Evolutionary conservation across 30 jellyfish, hydroid and myxozoan genomes (phyloP).

Genomic region (Mastigias papua): DNA sequence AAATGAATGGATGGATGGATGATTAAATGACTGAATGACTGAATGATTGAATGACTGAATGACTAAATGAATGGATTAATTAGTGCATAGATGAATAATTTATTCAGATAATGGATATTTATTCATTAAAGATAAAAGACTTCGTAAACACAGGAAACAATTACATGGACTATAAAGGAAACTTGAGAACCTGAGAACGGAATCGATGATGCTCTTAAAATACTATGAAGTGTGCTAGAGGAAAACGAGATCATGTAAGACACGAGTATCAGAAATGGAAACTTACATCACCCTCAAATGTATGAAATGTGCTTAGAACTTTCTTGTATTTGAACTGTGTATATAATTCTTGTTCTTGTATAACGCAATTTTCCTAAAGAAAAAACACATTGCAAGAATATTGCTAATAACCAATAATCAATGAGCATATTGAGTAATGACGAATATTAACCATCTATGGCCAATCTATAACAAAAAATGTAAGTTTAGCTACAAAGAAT

Average conservation of each 20-base stretch:
- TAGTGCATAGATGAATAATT: neutral
- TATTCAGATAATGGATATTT: neutral
- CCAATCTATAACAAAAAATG: neutral
- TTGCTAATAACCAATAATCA: neutral
- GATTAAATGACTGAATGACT: neutral
- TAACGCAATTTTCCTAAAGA: conserved; percentile 13
- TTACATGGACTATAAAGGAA: too few species aligned
- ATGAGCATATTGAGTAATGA: neutral
- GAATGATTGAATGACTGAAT: neutral
- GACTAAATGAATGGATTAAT: neutral
- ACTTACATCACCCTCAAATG: conserved; percentile 78
- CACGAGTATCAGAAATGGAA: neutral
- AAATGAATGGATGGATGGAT: neutral
- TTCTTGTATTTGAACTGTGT: conserved; percentile 42
- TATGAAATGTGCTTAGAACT: conserved; percentile 25
- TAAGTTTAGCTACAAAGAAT: neutral
- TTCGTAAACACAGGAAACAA: neutral
- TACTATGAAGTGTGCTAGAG: neutral
- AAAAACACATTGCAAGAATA: neutral
- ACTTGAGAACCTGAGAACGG: too few species aligned
- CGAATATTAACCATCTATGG: neutral
- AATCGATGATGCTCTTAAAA: neutral
- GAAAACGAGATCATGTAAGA: neutral
- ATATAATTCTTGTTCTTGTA: conserved; percentile 73
- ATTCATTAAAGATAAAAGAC: too few species aligned